Conservation (phyloP, 2,797 vertebrate genomes). For the Anguilla obscura region DNA sequence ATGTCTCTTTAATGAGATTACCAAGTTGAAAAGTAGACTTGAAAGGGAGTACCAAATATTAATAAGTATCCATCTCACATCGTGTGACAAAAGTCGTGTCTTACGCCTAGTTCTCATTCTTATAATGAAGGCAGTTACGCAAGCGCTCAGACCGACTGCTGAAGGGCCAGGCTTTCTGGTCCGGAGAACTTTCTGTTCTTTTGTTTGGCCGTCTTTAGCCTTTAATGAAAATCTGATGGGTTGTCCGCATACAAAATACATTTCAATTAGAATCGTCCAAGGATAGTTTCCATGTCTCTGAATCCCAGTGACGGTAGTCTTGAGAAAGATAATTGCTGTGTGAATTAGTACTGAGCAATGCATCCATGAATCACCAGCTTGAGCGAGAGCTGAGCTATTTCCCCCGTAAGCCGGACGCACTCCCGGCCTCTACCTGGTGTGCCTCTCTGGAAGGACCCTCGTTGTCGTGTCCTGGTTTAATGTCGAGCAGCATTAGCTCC, state of each 20-base stretch:
- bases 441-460: not conserved
- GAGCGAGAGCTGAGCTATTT: not conserved
- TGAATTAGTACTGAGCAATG: constrained; percentile 1
- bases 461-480: not conserved
- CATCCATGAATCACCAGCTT: not conserved
- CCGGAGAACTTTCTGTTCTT: constrained; percentile 38
- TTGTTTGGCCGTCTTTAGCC: constrained; percentile 33
- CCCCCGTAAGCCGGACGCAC: not conserved
- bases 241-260: constrained; percentile 24
- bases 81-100: constrained; percentile 32
- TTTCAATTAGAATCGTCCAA: constrained; percentile 30
- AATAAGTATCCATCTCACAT: not conserved
- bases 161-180: constrained; percentile 39
- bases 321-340: constrained; percentile 12
- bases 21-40: not conserved
- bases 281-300: not conserved
- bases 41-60: not conserved
- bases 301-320: not conserved
- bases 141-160: constrained; percentile 41
- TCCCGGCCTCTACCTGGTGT: not conserved
- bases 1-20: not conserved
- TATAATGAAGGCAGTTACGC: constrained; percentile 50
- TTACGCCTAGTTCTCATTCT: constrained; percentile 55
- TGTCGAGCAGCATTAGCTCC: constrained; percentile 1
- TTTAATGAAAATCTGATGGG: constrained; percentile 32